Base-by-base conservation (phyloP, 1,140 invertebrate species). In the Anastrepha obliqua region DNA sequence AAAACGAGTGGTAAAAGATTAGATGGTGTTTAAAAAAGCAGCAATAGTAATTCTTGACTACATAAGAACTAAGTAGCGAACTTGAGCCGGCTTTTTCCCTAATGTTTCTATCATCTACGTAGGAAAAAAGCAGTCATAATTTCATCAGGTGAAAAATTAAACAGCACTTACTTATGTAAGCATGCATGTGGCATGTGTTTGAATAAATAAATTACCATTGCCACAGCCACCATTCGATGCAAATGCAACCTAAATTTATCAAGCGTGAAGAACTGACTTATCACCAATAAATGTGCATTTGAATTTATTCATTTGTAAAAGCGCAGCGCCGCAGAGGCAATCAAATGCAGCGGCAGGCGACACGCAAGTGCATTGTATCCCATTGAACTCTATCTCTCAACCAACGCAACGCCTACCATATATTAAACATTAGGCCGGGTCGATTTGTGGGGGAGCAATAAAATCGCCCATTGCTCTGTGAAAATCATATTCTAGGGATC, bases 191-290 rank as follows among this genome's bases (percentile, higher is more conserved):
- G 29, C 29, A 29, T 29, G 29, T 29, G 29, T 8, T 8, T 58
- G 55, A 58, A 67, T 39, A 67, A 29, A 74, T 58, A 55, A 20
- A 81, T 81, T 81, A 47, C 74, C 74, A 81, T 81, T 81, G 74
- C 74, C 74, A 86, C 5, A 86, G 51, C 55, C 59, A 58, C 59
- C 59, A 86, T 60, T 86, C 59, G 59, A 86, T 86, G 85, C 59
- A 60, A 86, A 86, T 86, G 55, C 59, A 86, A 86, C 85, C 85
- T 86, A 86, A 86, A 62, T 86, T 86, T 86, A 86, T 86, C 85
- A 86, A 62, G 85, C 85, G 85, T 86, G 62, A 86, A 86, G 44
- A 55, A 86, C 39, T 86, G 55, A 62, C 85, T 86, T 86, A 86
- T 86, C 59, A 29, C 85, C 59, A 86, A 59, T 86, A 86, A 60